Percentiles rank a stretch among this genome's conserved stretches.
phyloP scores from a whole-genome alignment of 2,113 vertebrate genomes.

The Rhynchopsitta pachyrhyncha region DNA sequence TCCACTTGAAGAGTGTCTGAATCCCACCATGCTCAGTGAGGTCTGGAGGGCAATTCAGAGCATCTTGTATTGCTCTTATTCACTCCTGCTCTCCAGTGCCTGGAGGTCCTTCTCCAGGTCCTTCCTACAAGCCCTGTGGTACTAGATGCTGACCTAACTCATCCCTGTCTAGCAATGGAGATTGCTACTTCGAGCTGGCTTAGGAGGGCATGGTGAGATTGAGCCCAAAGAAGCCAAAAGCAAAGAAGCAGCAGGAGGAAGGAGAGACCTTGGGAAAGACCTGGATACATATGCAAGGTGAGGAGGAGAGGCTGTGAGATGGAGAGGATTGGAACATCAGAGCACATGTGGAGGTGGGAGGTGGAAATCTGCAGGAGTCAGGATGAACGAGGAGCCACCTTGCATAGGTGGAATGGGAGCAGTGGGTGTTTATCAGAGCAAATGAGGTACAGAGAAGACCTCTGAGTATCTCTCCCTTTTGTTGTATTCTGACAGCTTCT shows the following conservation, averaged over 20 bases:
- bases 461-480: not conserved
- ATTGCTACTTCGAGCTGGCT: not conserved
- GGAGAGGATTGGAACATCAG: rapidly evolving
- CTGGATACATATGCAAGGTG: not conserved
- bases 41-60: not conserved
- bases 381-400: not conserved
- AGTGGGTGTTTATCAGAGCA: not conserved
- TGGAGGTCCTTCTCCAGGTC: not conserved
- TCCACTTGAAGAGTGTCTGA: not conserved
- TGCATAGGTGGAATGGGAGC: not conserved
- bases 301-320: not conserved
- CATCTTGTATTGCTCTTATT: not conserved
- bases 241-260: not conserved
- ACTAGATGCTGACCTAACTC: not conserved
- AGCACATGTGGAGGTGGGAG: rapidly evolving
- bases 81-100: not conserved
- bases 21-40: rapidly evolving
- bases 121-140: not conserved
- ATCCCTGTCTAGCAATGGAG: not conserved
- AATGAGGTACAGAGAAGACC: not conserved
- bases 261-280: not conserved
- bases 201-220: not conserved
- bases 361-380: not conserved
- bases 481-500: not conserved
- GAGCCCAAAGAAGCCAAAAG: not conserved